Conservation (phyloP, 2,797 vertebrate species). For the Siniperca scherzeri region DNA sequence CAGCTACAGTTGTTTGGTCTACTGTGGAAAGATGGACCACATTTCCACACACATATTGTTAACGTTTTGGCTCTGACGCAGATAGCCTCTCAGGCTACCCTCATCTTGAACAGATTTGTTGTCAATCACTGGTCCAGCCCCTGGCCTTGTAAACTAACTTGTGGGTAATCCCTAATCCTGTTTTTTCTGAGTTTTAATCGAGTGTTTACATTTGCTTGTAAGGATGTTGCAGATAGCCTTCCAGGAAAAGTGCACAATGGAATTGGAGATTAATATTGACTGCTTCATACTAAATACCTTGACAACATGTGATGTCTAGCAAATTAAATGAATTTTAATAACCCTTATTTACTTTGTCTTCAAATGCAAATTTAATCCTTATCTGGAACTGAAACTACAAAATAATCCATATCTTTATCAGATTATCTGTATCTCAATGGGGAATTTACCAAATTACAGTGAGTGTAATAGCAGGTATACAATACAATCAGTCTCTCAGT, state of each 20-base stretch:
- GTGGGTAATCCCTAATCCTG: conserved; percentile 63
- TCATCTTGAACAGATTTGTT: conserved; percentile 75
- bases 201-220: conserved; percentile 41
- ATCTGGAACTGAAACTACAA: neutral
- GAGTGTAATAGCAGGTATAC: neutral
- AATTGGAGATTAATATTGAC: neutral
- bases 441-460: neutral
- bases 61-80: conserved; percentile 57
- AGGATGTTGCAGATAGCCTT: conserved; percentile 18
- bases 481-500: neutral
- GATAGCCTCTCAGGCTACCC: conserved; percentile 57
- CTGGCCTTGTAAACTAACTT: conserved; percentile 59
- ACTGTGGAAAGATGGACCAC: conserved; percentile 44
- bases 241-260: conserved; percentile 15
- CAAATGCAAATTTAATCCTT: neutral
- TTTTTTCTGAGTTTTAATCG: conserved; percentile 49
- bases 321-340: neutral
- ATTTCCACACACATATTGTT: conserved; percentile 43
- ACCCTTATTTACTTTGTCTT: neutral
- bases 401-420: neutral
- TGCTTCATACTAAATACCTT: conserved; percentile 2
- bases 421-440: neutral
- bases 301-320: neutral
- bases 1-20: conserved; percentile 59
- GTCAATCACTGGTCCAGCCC: conserved; percentile 46